Evolutionary conservation across 2,797 vertebrate genomes (phyloP).

Genomic region (Hypotaenidia philippensis): DNA sequence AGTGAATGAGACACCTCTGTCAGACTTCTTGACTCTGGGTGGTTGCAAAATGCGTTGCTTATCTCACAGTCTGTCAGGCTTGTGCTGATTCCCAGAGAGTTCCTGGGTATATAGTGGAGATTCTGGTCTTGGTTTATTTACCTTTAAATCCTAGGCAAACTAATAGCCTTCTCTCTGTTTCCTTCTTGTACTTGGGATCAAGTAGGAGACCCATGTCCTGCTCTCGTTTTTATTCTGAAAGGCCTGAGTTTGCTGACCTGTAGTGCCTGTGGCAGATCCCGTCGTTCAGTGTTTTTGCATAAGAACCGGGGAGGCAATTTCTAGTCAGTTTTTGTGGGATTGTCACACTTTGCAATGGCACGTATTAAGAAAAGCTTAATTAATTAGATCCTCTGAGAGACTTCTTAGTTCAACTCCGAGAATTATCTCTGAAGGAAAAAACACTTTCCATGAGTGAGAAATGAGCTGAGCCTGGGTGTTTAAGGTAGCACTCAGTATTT

Average conservation of each 20-base stretch:
- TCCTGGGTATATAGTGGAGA: neutral
- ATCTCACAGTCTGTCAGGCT: neutral
- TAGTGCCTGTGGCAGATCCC: neutral
- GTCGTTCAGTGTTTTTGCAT: neutral
- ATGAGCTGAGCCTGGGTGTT: neutral
- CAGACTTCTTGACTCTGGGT: neutral
- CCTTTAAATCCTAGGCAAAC: neutral
- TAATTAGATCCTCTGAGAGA: neutral
- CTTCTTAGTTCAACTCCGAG: neutral
- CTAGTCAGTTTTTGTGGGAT: neutral
- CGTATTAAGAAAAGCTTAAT: neutral
- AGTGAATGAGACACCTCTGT: neutral
- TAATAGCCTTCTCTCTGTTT: neutral
- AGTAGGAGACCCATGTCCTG: neutral
- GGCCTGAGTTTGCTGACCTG: neutral
- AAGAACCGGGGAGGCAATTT: neutral
- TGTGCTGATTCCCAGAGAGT: neutral
- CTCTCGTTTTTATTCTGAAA: neutral
- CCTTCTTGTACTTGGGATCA: neutral
- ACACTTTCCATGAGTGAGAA: neutral
- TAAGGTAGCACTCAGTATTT: neutral
- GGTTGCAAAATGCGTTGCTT: neutral
- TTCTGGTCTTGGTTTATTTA: neutral
- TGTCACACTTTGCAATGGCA: neutral
- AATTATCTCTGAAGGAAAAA: neutral